A percentile compares a stretch with the other conserved stretches of the same genome.
phyloP scores from a whole-genome alignment of 2,888 invertebrate species.

The Meliscaeva auricollis region DNA sequence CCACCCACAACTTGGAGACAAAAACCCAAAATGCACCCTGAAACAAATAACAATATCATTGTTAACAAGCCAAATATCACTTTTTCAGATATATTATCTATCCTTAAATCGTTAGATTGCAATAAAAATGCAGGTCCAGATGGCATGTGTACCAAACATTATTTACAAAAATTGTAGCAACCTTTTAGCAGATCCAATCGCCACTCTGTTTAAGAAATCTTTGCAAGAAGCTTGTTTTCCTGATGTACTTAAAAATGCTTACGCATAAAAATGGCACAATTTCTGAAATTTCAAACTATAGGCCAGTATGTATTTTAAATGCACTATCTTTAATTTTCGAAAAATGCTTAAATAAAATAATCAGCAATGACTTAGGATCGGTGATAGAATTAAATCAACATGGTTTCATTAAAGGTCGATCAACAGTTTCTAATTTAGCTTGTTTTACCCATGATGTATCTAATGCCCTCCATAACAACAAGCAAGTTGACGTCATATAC shows the following conservation, averaged over 20 bases:
- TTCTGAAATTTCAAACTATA: conserved; percentile 6
- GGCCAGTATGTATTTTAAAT: conserved; percentile 2
- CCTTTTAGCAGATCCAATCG: no score
- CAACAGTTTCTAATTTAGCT: conserved; percentile 6
- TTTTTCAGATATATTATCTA: background rate
- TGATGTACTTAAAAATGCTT: background rate
- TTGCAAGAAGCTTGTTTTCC: background rate
- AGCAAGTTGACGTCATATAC: background rate
- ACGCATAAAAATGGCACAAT: background rate
- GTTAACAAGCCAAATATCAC: background rate
- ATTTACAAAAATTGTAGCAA: conserved; percentile 7
- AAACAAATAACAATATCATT: background rate
- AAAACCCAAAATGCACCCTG: no score
- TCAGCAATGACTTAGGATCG: background rate
- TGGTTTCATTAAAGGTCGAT: background rate
- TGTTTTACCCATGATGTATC: conserved; percentile 8
- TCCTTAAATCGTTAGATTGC: background rate
- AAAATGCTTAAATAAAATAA: background rate
- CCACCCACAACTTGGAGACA: no score
- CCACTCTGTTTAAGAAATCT: background rate
- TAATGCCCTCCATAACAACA: background rate
- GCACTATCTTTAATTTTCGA: background rate
- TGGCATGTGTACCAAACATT: conserved; percentile 2
- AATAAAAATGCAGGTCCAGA: conserved; percentile 4
- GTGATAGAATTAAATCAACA: background rate